phyloP scores from a whole-genome alignment of 92 coral and sea anemone species.

The Siderastrea siderea region DNA sequence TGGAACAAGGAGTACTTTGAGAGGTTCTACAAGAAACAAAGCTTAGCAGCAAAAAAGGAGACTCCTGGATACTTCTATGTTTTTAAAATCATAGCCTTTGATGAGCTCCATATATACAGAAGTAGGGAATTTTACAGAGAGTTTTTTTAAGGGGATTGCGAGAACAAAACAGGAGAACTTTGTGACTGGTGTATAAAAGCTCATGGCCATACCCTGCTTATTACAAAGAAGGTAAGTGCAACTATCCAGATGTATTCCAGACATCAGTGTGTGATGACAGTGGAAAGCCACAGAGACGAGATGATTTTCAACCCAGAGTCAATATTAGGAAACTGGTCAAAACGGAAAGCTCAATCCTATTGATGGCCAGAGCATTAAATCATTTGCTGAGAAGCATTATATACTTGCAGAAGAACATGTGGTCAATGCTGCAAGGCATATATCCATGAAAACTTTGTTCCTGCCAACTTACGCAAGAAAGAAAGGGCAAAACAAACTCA shows the following conservation, averaged over 20 bases:
- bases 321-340: neutral
- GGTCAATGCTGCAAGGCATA: too few species aligned
- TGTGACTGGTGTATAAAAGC: constrained; percentile 3
- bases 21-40: neutral
- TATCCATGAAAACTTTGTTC: too few species aligned
- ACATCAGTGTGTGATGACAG: neutral
- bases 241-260: neutral
- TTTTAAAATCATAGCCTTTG: neutral
- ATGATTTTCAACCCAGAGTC: too few species aligned
- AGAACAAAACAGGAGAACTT: neutral
- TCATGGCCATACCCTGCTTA: neutral
- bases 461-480: neutral
- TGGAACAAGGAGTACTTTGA: neutral
- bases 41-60: too few species aligned
- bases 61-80: neutral
- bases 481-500: neutral
- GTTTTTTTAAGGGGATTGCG: neutral
- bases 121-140: neutral
- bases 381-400: too few species aligned
- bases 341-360: neutral
- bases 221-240: too few species aligned
- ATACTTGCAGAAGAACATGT: too few species aligned
- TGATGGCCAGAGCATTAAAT: too few species aligned
- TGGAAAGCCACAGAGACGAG: too few species aligned
- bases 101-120: neutral